phyloP scores from a whole-genome alignment of 1,140 invertebrate species.

The Brachionus rubens region DNA sequence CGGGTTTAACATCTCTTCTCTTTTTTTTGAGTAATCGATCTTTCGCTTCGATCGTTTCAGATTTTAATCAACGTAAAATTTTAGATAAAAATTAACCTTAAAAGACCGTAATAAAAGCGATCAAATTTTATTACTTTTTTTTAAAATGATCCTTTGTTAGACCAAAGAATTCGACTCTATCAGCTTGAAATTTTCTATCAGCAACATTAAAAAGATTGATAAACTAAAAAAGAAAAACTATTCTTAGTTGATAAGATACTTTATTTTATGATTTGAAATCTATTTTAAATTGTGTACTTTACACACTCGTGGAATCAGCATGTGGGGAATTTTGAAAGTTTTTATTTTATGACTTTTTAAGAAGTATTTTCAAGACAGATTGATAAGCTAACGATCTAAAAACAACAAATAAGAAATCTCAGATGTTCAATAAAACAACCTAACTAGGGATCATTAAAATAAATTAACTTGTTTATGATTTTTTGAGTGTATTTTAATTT shows the following conservation, averaged over 20 bases:
- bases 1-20: too few relatives aligned
- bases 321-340: not conserved
- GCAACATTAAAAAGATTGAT: conserved; percentile 20
- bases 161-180: not conserved
- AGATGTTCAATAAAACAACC: not conserved
- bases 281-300: too few relatives aligned
- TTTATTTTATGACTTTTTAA: not conserved
- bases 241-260: too few relatives aligned
- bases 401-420: conserved; percentile 13
- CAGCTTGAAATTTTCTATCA: not conserved
- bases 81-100: not conserved
- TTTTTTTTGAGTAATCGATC: conserved; percentile 1
- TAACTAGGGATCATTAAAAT: conserved; percentile 1
- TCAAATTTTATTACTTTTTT: not conserved
- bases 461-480: not conserved
- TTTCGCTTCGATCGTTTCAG: not conserved
- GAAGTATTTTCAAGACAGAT: too few relatives aligned
- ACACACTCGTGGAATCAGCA: not conserved
- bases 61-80: not conserved
- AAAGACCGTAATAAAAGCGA: conserved; percentile 13
- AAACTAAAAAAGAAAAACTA: too few relatives aligned
- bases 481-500: not conserved
- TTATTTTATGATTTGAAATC: too few relatives aligned
- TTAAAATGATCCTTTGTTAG: not conserved
- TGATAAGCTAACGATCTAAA: too few relatives aligned